Evolutionary conservation across 2,888 invertebrate species (phyloP).

Genomic region (Parasteatoda lunata): DNA sequence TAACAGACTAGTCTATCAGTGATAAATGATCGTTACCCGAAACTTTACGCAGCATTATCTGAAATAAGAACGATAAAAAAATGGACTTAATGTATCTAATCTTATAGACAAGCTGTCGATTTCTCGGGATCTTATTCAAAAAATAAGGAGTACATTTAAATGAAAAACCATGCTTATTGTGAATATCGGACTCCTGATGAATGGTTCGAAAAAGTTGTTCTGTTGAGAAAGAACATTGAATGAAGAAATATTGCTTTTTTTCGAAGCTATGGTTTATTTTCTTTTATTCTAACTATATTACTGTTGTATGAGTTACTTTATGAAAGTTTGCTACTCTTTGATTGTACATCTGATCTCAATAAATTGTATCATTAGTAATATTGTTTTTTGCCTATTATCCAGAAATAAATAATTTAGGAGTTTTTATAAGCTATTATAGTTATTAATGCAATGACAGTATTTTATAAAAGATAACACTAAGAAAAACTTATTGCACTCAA

Average conservation of each 20-base stretch:
- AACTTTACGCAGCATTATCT: constrained; percentile 1
- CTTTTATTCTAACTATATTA: background rate
- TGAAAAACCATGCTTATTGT: background rate
- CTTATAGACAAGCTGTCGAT: background rate
- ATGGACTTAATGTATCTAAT: constrained; percentile 3
- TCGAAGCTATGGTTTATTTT: background rate
- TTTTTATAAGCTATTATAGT: too few species aligned
- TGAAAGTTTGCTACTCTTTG: too few species aligned
- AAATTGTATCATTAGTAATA: too few species aligned
- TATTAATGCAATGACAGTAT: too few species aligned
- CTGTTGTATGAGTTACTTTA: too few species aligned
- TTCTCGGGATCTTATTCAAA: background rate
- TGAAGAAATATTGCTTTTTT: background rate
- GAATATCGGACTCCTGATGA: background rate
- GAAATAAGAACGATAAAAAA: constrained; percentile 4
- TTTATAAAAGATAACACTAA: too few species aligned
- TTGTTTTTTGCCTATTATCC: too few species aligned
- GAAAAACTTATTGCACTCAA: too few species aligned
- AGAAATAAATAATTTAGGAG: too few species aligned
- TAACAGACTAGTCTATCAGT: background rate
- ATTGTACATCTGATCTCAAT: too few species aligned
- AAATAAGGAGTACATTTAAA: constrained; percentile 3
- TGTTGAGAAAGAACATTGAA: background rate
- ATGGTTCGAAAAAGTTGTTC: background rate
- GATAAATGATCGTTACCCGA: background rate